A percentile compares a stretch with the other conserved stretches of the same genome.
phyloP scores from a whole-genome alignment of 2,797 vertebrate species.

The Peromyscus melanophrys region DNA sequence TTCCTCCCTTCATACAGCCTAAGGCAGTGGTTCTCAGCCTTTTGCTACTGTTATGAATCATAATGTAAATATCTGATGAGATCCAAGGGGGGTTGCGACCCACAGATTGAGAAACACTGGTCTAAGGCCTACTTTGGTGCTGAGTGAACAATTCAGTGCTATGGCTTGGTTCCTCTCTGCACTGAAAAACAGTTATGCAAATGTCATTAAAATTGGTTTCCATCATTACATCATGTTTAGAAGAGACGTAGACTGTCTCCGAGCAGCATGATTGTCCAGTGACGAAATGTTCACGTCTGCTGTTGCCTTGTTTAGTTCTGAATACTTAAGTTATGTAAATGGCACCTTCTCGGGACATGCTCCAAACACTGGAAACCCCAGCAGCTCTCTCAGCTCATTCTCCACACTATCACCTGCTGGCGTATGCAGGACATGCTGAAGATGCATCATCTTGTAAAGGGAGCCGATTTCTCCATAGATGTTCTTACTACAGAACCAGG shows the following conservation, averaged over 20 bases:
- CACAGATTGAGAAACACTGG: not conserved
- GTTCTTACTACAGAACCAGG: slow-evolving; percentile 20
- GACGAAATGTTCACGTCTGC: not conserved
- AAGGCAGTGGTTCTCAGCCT: not conserved
- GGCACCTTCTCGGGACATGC: not conserved
- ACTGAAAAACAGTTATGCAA: not conserved
- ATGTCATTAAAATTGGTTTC: not conserved
- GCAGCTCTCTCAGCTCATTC: not conserved
- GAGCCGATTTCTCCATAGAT: slow-evolving; percentile 40
- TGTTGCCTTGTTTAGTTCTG: not conserved
- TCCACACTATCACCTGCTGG: not conserved
- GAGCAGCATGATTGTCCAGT: slow-evolving; percentile 11
- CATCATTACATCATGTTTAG: not conserved
- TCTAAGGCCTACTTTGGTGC: not conserved
- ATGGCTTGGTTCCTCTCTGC: not conserved
- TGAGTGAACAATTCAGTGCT: not conserved
- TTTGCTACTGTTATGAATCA: not conserved
- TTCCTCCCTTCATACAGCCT: no score
- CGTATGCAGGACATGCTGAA: not conserved
- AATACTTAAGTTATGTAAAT: not conserved
- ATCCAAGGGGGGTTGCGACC: fast-evolving
- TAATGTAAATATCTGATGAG: not conserved
- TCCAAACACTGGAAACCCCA: not conserved
- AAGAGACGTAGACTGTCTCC: slow-evolving; percentile 38
- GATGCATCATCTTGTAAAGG: not conserved